Evolutionary conservation across 2,888 invertebrate genomes (phyloP).

Genomic region (Hemicrepidius hirtus): DNA sequence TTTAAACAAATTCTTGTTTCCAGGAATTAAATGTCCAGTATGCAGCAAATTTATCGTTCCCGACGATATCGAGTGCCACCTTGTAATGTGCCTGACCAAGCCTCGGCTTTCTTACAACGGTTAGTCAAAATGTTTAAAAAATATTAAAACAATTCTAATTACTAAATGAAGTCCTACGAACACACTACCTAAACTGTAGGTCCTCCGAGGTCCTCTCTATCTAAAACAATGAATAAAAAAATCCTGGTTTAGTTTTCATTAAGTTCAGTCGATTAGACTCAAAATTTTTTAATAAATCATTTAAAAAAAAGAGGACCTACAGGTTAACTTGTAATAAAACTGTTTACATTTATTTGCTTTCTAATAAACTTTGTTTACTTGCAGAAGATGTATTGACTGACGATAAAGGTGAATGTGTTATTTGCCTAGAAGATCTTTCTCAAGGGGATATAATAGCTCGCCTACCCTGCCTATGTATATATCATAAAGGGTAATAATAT

Average conservation of each 20-base stretch:
- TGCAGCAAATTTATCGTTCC: slow-evolving; percentile 99
- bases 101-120: slow-evolving; percentile 99
- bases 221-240: too few relatives aligned
- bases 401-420: slow-evolving; percentile 98
- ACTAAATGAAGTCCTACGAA: too few relatives aligned
- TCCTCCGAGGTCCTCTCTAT: too few relatives aligned
- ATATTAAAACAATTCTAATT: too few relatives aligned
- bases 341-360: background rate
- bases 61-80: slow-evolving; percentile 99
- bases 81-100: slow-evolving; percentile 99
- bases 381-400: slow-evolving; percentile 97
- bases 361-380: slow-evolving; percentile 63
- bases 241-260: too few relatives aligned
- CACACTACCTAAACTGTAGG: too few relatives aligned
- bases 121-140: slow-evolving; percentile 72
- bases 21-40: slow-evolving; percentile 99
- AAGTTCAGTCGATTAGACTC: too few relatives aligned
- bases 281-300: too few relatives aligned
- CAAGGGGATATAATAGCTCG: slow-evolving; percentile 98
- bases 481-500: slow-evolving; percentile 92
- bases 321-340: too few relatives aligned
- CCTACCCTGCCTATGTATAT: slow-evolving; percentile 99
- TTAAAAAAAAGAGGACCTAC: too few relatives aligned
- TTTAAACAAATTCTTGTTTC: slow-evolving; percentile 69
- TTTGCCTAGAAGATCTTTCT: slow-evolving; percentile 97